Percentiles rank a stretch among this genome's conserved stretches.
Conservation (phyloP, 2,797 vertebrate species). For the Leuciscus waleckii region DNA sequence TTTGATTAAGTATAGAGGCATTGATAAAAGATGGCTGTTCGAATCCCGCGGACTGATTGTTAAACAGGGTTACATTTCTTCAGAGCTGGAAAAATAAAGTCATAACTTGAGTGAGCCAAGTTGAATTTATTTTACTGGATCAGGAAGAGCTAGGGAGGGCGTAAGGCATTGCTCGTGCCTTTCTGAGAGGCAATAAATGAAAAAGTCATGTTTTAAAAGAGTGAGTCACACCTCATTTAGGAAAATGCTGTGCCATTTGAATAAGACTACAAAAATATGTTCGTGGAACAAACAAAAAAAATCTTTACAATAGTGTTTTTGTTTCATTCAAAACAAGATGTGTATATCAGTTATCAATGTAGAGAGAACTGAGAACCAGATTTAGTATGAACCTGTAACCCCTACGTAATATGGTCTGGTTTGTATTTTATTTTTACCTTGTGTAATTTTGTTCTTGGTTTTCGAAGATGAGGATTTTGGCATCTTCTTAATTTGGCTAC, state of each 20-base stretch:
- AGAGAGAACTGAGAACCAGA: not conserved
- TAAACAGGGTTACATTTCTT: constrained; percentile 40
- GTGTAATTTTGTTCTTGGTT: not conserved
- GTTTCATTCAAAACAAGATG: not conserved
- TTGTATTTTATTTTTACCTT: not conserved
- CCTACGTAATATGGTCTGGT: not conserved
- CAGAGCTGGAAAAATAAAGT: constrained; percentile 63
- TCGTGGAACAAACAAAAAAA: not conserved
- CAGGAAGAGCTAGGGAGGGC: constrained; percentile 17
- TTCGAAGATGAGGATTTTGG: not conserved
- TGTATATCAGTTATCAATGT: not conserved
- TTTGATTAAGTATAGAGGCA: constrained; percentile 5
- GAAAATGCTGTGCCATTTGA: constrained; percentile 25
- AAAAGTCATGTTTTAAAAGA: constrained; percentile 55
- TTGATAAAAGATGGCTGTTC: constrained; percentile 10
- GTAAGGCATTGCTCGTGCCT: constrained; percentile 24
- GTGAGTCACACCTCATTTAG: constrained; percentile 53
- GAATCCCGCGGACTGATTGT: not conserved
- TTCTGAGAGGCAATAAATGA: constrained; percentile 43
- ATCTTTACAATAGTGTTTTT: not conserved
- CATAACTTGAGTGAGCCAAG: constrained; percentile 50
- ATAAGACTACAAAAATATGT: constrained; percentile 9
- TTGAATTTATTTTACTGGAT: constrained; percentile 49
- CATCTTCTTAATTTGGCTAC: not conserved
- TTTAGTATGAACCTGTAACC: not conserved